phyloP scores from a whole-genome alignment of 2,797 vertebrate species.

The Eptatretus atami region DNA sequence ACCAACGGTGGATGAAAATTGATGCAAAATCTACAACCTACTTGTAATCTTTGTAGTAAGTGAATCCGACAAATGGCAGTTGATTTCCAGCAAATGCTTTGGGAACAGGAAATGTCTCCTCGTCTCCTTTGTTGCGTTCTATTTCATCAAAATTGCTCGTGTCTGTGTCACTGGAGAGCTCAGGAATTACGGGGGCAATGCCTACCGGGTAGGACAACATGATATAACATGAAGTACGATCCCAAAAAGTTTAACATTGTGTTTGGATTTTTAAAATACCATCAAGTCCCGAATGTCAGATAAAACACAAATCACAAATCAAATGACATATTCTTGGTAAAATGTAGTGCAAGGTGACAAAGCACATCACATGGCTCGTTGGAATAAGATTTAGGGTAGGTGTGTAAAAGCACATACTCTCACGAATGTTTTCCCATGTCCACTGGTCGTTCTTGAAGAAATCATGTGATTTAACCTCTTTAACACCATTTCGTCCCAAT shows the following conservation, averaged over 20 bases:
- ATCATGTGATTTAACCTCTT: constrained; percentile 70
- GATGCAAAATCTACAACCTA: constrained; percentile 12
- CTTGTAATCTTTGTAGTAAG: constrained; percentile 90
- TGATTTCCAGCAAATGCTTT: constrained; percentile 96
- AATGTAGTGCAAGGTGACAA: neutral
- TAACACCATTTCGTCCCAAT: constrained; percentile 62
- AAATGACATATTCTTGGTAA: neutral
- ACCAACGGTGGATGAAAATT: too few relatives aligned
- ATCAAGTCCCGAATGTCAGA: neutral
- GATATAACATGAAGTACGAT: neutral
- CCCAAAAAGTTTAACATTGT: neutral
- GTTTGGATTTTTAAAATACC: neutral
- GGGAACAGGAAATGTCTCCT: constrained; percentile 70
- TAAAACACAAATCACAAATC: neutral
- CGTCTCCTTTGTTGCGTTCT: constrained; percentile 79
- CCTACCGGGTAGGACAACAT: constrained; percentile 17
- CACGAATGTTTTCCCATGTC: constrained; percentile 82
- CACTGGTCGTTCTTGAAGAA: constrained; percentile 93
- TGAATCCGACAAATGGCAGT: constrained; percentile 89
- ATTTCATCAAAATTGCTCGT: constrained; percentile 98
- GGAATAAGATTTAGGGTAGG: neutral
- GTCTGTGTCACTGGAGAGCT: constrained; percentile 83
- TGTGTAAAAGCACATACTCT: constrained; percentile 30
- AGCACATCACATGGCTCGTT: neutral
- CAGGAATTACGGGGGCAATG: constrained; percentile 72